Evolutionary conservation across 2,113 vertebrate species (phyloP), one percentile per base, ranked within the genome.

Genomic region (Pyxicephalus adspersus): DNA sequence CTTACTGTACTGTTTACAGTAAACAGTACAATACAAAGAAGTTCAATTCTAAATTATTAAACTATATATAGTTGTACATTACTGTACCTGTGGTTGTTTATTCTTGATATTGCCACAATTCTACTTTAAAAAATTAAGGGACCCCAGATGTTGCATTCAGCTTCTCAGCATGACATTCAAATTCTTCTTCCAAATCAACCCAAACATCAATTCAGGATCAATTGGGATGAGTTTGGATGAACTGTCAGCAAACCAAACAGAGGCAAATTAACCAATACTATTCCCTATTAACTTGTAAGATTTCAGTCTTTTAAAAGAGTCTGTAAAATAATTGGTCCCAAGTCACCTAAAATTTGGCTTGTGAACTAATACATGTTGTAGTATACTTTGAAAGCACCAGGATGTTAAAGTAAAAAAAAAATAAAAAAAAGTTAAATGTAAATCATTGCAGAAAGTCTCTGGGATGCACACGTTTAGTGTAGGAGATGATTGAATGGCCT

Each of bases 401-500:
- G 34, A 54, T 34, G 17, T 17, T 22, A 73, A 22, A 58, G 52
- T 28, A 57, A 29, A 45, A 75, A 18, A 75, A 38, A 61, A 61
- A 51, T 29, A 64, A 76, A 76, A 76, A 76, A n/a, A n/a, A n/a
- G n/a, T 50, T 34, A 63, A 50, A 18, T 17, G 9, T 23, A 51
- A 60, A 29, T 74, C 71, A 58, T 74, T 74, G 23, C 15, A 50
- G 1, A 51, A 50, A 63, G 57, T 61, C 28, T 54, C 29, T 16
- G 34, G 58, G 73, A 51, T 63, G 34, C 58, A 50, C 57, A 63
- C 22, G 38, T 29, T 76, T 51, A 26, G 28, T 61, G 57, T 76
- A 34, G 31, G 73, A 64, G 58, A 51, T 76, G 58, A 76, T 51
- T 50, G 57, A 76, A 63, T 20, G 18, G 58, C 73, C 58, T 63